Conservation (phyloP, 1,140 invertebrate genomes). For the Bombus confusus region DNA sequence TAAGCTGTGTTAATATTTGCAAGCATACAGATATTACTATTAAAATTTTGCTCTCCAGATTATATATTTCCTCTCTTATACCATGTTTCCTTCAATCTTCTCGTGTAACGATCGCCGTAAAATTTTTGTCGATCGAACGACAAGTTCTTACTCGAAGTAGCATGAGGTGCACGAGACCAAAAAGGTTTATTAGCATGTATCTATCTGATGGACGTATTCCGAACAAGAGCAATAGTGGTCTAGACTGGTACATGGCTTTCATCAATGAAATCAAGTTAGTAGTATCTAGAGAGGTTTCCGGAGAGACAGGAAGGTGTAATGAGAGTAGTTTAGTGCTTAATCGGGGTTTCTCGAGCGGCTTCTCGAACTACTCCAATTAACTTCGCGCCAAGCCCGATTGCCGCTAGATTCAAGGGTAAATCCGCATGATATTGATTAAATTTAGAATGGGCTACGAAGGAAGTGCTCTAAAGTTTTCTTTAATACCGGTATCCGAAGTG, state of each 20-base stretch:
- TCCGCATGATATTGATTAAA: constrained; percentile 62
- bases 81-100: no score
- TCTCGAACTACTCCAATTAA: constrained; percentile 66
- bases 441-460: constrained; percentile 49
- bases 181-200: constrained; percentile 15
- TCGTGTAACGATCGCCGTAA: neutral
- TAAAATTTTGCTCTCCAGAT: no score
- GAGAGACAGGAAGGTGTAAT: constrained; percentile 61
- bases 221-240: constrained; percentile 8
- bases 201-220: neutral
- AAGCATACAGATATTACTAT: no score
- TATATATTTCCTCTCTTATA: no score
- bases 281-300: constrained; percentile 37
- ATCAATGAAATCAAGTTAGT: constrained; percentile 54
- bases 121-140: neutral
- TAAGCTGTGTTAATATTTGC: no score
- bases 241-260: constrained; percentile 30
- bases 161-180: neutral
- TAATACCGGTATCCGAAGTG: constrained; percentile 36
- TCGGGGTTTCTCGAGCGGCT: constrained; percentile 61
- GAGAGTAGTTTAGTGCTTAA: constrained; percentile 67
- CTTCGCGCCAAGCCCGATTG: constrained; percentile 59
- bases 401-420: constrained; percentile 62
- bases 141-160: neutral
- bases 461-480: constrained; percentile 32